These are phyloP conservation scores for Jacana jacana DNA, from an alignment of 2,113 vertebrate genomes.

Conservation along the genomic window DNA sequence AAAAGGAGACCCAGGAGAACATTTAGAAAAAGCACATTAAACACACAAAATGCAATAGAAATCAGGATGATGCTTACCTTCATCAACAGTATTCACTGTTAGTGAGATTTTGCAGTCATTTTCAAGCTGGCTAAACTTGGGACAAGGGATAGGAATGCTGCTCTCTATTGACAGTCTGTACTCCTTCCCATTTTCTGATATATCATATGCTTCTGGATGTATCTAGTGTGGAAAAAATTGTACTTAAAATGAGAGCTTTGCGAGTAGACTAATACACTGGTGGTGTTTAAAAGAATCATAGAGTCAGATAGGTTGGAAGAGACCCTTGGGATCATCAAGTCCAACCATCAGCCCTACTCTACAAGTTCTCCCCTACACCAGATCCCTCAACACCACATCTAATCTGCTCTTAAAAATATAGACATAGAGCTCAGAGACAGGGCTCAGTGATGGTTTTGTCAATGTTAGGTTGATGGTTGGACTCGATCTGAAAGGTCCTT, in stretches of 20 bases:
- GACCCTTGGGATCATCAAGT: no score
- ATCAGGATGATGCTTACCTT: slow-evolving; percentile 69
- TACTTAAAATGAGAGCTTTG: not conserved
- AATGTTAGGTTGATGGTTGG: no score
- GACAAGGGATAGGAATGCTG: slow-evolving; percentile 84
- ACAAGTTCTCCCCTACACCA: no score
- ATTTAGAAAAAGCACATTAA: not conserved
- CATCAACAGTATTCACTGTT: slow-evolving; percentile 75
- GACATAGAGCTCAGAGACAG: no score
- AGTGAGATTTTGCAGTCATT: slow-evolving; percentile 80
- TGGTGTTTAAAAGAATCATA: no score
- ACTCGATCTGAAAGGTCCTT: no score
- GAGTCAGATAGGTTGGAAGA: no score
- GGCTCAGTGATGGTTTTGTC: no score
- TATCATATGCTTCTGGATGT: slow-evolving; percentile 70
- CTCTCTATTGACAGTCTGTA: slow-evolving; percentile 81
- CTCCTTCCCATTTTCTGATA: slow-evolving; percentile 84
- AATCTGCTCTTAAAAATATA: no score
- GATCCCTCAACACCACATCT: no score
- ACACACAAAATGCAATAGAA: not conserved
- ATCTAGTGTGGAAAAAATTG: slow-evolving; percentile 70
- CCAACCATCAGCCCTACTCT: no score
- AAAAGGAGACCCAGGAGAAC: not conserved
- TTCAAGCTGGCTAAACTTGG: slow-evolving; percentile 54
- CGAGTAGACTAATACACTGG: not conserved